Evolutionary conservation across 2,888 invertebrate species (phyloP), one percentile per base, ranked within the genome.

Genomic region (Andrena marginata): DNA sequence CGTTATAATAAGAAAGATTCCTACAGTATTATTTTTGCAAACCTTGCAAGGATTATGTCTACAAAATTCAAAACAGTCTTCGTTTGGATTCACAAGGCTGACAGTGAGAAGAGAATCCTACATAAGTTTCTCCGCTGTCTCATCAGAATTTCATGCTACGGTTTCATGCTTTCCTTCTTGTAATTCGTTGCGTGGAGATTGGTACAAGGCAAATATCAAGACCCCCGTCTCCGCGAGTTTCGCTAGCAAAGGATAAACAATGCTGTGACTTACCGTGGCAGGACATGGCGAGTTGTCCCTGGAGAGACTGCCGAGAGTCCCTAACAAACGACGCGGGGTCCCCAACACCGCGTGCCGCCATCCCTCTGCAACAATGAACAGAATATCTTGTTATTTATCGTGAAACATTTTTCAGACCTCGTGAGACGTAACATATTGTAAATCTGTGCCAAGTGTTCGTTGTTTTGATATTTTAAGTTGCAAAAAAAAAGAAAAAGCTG

Each of bases 331-430:
- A 80, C 94, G 93, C 87, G 94, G 92, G 87, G 93, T 93, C 90
- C 93, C 93, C 90, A 94, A 90, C 91, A 94, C 92, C 16, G 93
- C 93, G 85, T 93, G 93, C 85, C 93, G 93, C 94, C 94, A 94
- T 94, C 93, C 93, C 92, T 94, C 94, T 94, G 92, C 8, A 92
- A 93, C 75, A 88, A 84, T 81, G 86, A 85, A 77, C 48, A 75
- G 70, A 83, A 70, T 65, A 85, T 59, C 67, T 33, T 70, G 75
- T 87, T 86, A 87, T 87, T 87, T 76, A 84, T 77, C 26, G 68
- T 29, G 23, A 26, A 26, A 76, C 20, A 48, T 77, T 76, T 54
- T 42, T 42, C 23, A 31, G 42, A 42, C 1, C 8, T 42, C 31
- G 64, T 64, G 59, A 62, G 60, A 74, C 56, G 31, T 69, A 42